These are phyloP conservation scores for Anastrepha obliqua DNA, from an alignment of 1,140 invertebrate genomes.

Conservation along the genomic window DNA sequence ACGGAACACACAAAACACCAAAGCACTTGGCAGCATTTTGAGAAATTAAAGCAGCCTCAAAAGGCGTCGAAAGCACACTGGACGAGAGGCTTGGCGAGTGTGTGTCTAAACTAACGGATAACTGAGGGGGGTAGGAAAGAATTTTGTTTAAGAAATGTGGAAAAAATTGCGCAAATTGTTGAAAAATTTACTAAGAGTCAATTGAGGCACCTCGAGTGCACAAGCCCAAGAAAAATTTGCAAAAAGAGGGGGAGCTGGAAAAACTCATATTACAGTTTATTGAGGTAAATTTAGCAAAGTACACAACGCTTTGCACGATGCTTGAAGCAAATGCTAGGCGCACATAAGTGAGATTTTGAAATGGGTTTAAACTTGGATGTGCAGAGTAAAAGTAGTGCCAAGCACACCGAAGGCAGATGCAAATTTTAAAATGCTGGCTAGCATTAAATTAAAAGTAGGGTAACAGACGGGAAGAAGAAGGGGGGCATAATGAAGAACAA, in stretches of 20 bases:
- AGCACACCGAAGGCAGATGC: too few relatives aligned
- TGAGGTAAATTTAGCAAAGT: too few relatives aligned
- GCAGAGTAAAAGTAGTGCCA: too few relatives aligned
- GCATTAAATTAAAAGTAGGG: too few relatives aligned
- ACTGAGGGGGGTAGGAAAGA: neutral
- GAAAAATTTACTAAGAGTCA: neutral
- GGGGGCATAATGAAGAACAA: too few relatives aligned
- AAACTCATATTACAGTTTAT: too few relatives aligned
- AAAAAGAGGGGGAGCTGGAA: neutral
- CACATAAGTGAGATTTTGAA: too few relatives aligned
- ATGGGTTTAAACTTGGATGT: too few relatives aligned
- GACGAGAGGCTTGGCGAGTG: neutral
- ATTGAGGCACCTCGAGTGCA: constrained; percentile 1
- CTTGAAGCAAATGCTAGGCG: too few relatives aligned
- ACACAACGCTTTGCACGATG: too few relatives aligned
- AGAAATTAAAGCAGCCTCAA: neutral
- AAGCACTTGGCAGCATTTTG: constrained; percentile 27
- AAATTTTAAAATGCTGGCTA: too few relatives aligned
- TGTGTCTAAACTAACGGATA: neutral
- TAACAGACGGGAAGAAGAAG: too few relatives aligned
- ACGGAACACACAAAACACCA: neutral
- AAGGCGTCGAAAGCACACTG: constrained; percentile 2
- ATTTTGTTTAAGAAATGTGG: neutral
- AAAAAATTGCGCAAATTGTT: neutral
- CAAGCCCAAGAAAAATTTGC: neutral